A percentile compares a stretch with the other conserved stretches of the same genome.
phyloP scores from a whole-genome alignment of 2,113 vertebrate genomes.

The Epinephelus lanceolatus region DNA sequence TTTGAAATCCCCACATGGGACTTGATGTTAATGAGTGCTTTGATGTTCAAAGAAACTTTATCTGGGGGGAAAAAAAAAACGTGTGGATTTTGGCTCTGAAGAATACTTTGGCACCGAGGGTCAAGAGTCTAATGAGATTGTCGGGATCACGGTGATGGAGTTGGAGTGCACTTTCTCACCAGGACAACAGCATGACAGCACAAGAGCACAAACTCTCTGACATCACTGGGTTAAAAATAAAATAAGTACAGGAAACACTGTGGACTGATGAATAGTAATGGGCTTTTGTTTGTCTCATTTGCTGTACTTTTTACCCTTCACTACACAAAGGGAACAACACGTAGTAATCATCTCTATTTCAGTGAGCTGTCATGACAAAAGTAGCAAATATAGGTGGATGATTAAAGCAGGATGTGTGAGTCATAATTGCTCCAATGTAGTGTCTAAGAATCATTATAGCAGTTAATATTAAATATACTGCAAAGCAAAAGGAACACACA shows the following conservation, averaged over 20 bases:
- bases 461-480: neutral
- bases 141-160: constrained; percentile 28
- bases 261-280: neutral
- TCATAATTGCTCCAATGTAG: neutral
- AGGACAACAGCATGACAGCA: constrained; percentile 13
- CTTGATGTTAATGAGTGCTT: constrained; percentile 50
- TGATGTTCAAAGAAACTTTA: constrained; percentile 64
- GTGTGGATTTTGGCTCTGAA: constrained; percentile 58
- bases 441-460: neutral
- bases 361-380: neutral
- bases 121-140: constrained; percentile 48
- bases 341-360: constrained; percentile 8
- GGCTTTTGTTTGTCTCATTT: constrained; percentile 27
- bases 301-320: neutral
- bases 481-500: neutral
- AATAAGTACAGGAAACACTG: constrained; percentile 25
- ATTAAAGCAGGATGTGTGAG: constrained; percentile 19
- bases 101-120: constrained; percentile 19
- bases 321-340: constrained; percentile 9
- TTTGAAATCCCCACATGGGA: constrained; percentile 32
- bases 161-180: constrained; percentile 35
- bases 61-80: constrained; percentile 31
- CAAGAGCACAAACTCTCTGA: constrained; percentile 22
- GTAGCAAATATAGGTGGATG: neutral
- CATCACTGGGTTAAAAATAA: constrained; percentile 11